These are phyloP conservation scores for Crotophaga sulcirostris DNA, from an alignment of 2,113 vertebrate genomes.

Conservation along the genomic window DNA sequence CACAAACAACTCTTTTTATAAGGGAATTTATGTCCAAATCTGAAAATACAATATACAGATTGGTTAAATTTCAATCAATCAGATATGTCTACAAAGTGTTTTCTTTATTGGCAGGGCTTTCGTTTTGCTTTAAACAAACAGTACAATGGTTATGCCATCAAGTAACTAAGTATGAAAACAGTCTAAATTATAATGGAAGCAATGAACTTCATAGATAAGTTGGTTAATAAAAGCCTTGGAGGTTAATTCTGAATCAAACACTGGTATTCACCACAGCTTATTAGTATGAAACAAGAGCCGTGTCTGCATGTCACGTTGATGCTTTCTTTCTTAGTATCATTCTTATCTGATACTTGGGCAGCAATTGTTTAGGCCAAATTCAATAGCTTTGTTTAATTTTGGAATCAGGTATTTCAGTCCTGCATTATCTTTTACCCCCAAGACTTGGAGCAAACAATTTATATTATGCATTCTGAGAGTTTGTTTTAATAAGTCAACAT, in stretches of 20 bases:
- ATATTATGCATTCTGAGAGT: not conserved
- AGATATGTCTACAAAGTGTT: not conserved
- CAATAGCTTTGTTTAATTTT: not conserved
- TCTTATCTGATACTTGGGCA: not conserved
- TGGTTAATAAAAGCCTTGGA: constrained; percentile 13
- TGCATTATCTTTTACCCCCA: not conserved
- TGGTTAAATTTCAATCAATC: not conserved
- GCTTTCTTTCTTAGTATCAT: not conserved
- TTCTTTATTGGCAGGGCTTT: not conserved
- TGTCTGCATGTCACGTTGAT: not conserved
- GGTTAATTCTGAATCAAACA: constrained; percentile 53
- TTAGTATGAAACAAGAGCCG: not conserved
- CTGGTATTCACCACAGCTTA: not conserved
- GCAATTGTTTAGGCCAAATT: not conserved
- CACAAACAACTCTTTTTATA: not conserved
- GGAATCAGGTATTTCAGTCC: not conserved
- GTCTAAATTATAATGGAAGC: constrained; percentile 13
- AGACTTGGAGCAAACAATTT: not conserved
- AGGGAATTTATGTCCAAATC: not conserved
- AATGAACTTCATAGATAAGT: constrained; percentile 6
- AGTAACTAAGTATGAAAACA: not conserved
- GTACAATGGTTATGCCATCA: not conserved
- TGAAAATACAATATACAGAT: not conserved
- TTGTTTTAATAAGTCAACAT: not conserved
- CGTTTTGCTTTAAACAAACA: not conserved